These are phyloP conservation scores for Stramonita haemastoma DNA, from an alignment of 2,888 invertebrate genomes.

Conservation along the genomic window DNA sequence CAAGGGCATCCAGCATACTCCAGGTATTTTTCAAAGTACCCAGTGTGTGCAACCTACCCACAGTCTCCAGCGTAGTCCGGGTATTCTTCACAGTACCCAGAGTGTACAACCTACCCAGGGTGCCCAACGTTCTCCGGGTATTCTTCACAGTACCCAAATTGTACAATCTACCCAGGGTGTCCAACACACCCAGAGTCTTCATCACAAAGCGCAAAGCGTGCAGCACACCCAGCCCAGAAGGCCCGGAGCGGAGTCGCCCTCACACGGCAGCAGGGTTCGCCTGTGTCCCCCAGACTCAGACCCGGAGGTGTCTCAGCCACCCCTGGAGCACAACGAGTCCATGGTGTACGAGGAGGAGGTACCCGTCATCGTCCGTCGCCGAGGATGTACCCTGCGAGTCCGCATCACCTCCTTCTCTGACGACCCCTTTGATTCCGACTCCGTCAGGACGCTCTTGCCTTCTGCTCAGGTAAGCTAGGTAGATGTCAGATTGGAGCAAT, in stretches of 20 bases:
- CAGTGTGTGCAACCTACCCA: no score
- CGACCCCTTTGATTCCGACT: constrained; percentile 37
- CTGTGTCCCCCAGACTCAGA: background rate
- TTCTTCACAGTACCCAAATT: background rate
- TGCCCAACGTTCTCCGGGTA: background rate
- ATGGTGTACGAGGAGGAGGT: constrained; percentile 73
- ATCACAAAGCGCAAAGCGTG: no score
- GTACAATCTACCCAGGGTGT: background rate
- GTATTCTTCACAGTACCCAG: background rate
- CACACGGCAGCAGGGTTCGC: background rate
- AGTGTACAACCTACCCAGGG: no score
- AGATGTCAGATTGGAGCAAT: background rate
- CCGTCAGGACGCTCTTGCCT: background rate
- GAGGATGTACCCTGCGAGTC: constrained; percentile 72
- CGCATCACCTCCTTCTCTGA: constrained; percentile 72
- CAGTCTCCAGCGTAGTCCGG: background rate
- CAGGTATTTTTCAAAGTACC: background rate
- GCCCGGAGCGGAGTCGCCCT: no score
- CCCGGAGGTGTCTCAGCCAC: constrained; percentile 7
- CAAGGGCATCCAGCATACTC: background rate
- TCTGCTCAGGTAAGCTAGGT: constrained; percentile 21
- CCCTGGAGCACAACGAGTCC: constrained; percentile 55
- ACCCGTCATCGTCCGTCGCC: constrained; percentile 72
- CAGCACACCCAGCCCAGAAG: no score
- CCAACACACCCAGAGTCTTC: background rate